Conservation (phyloP, 2,888 invertebrate genomes). For the Agriopis leucophaearia region DNA sequence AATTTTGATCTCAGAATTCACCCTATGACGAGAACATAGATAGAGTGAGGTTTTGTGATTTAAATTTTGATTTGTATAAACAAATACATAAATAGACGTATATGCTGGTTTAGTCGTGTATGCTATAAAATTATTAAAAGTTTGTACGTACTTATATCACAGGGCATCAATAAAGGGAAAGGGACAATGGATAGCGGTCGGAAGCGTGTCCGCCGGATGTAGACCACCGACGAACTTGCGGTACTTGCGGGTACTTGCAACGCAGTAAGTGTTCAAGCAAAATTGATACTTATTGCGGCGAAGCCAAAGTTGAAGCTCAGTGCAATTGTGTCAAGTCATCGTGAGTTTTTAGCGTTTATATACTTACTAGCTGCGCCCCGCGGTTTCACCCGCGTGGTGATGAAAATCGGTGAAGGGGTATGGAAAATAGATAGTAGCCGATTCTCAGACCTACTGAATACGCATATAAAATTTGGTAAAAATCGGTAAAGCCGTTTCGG, state of each 20-base stretch:
- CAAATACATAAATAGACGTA: neutral
- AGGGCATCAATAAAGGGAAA: slow-evolving; percentile 54
- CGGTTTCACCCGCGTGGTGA: too few relatives aligned
- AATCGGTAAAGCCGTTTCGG: too few relatives aligned
- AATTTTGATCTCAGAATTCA: too few relatives aligned
- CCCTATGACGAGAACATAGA: too few relatives aligned
- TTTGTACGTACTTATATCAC: neutral
- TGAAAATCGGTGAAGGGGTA: too few relatives aligned
- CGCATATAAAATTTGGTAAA: too few relatives aligned
- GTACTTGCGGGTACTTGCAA: slow-evolving; percentile 41
- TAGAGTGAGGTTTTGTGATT: too few relatives aligned
- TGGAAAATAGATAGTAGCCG: too few relatives aligned
- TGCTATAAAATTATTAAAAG: neutral
- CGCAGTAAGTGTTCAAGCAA: slow-evolving; percentile 3
- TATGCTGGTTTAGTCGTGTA: neutral
- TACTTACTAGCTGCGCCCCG: too few relatives aligned
- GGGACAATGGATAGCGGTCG: slow-evolving; percentile 76
- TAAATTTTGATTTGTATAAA: neutral
- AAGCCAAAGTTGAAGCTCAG: neutral
- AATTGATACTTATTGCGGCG: neutral
- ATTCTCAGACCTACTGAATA: too few relatives aligned
- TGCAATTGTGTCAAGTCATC: neutral
- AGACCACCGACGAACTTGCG: slow-evolving; percentile 66
- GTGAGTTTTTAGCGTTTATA: neutral
- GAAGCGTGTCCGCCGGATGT: slow-evolving; percentile 82